A percentile compares a stretch with the other conserved stretches of the same genome.
Evolutionary conservation across 1,140 invertebrate species (phyloP).

Genomic region (Drosophila carrolli): DNA sequence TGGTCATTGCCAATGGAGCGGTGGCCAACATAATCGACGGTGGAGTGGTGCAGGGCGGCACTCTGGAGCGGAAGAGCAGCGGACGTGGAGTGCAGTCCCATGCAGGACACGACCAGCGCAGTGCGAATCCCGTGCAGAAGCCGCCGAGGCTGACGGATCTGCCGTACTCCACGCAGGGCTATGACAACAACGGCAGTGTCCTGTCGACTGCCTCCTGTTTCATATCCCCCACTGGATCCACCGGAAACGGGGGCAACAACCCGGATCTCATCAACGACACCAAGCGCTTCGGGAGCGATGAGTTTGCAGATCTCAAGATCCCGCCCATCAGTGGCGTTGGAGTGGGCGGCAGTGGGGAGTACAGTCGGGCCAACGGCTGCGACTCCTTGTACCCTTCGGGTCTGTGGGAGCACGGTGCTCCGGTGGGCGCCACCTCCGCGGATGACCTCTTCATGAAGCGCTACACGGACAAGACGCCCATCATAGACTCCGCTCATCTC

Average conservation of each 20-base stretch:
- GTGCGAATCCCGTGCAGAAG: conserved; percentile 89
- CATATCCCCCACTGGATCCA: conserved; percentile 89
- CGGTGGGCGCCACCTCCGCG: conserved; percentile 68
- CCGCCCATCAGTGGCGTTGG: conserved; percentile 40
- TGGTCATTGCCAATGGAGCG: conserved; percentile 76
- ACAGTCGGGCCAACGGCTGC: conserved; percentile 87
- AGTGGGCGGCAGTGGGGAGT: conserved; percentile 87
- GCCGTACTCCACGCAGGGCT: conserved; percentile 87
- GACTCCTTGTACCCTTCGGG: conserved; percentile 90
- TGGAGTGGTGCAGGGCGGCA: conserved; percentile 24
- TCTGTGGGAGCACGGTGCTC: conserved; percentile 86
- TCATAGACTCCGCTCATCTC: conserved; percentile 86
- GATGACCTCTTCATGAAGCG: conserved; percentile 86
- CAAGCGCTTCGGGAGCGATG: conserved; percentile 86
- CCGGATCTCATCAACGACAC: conserved; percentile 94
- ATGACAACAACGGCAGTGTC: conserved; percentile 87
- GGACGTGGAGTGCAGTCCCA: conserved; percentile 2
- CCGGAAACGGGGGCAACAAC: conserved; percentile 88
- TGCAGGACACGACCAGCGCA: conserved; percentile 84
- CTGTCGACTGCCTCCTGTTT: conserved; percentile 87
- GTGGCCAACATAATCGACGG: conserved; percentile 73
- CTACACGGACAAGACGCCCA: conserved; percentile 90
- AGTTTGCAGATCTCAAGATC: conserved; percentile 78
- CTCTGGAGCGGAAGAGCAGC: conserved; percentile 73
- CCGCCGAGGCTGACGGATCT: conserved; percentile 88